Base-by-base conservation (phyloP, 2,113 vertebrate genomes). In the Boleophthalmus pectinirostris region DNA sequence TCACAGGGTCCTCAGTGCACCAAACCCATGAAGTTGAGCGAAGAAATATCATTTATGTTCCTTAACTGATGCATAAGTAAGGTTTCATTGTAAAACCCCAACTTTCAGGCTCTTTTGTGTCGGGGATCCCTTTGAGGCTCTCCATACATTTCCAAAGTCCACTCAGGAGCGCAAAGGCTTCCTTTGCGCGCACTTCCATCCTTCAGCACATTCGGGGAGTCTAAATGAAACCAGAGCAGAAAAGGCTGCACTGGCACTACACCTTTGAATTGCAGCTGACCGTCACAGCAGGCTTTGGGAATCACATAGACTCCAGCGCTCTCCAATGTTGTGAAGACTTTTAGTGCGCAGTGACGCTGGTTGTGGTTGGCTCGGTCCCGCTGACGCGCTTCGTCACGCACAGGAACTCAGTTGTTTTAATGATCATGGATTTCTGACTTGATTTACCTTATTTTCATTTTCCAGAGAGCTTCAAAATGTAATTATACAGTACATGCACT, bases 341-440 rank as follows among this genome's bases (percentile, higher is more conserved):
- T 77, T 77, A 70, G 81, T 89, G 86, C 71, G 82, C 83, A 68
- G 69, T 90, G 89, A 90, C 75, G 91, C 82, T 56, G 74, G 78
- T 78, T 74, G 82, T 85, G 84, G 87, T 87, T 89, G 87, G 90
- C 78, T 91, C 77, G 68, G 77, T 82, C 68, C 75, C 21, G 74
- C 82, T 87, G 89, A 92, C 89, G 87, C 75, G 16, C 82, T n/a
- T 88, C 92, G 89, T 92, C 88, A 91, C 77, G 70, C 73, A 49
- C 61, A 47, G 78, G 65, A 80, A 76, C 84, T 80, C 82, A 69
- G 69, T 84, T 70, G 76, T 71, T 72, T 74, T 80, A 72, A 80
- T 82, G 68, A n/a, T 70, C 70, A 63, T 68, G 72, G 81, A 69
- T 72, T 53, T 75, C 54, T 85, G 75, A 87, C 83, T 80, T 66